These are phyloP conservation scores for Aspidoscelis tigris DNA, from an alignment of 2,113 vertebrate species.

Conservation along the genomic window DNA sequence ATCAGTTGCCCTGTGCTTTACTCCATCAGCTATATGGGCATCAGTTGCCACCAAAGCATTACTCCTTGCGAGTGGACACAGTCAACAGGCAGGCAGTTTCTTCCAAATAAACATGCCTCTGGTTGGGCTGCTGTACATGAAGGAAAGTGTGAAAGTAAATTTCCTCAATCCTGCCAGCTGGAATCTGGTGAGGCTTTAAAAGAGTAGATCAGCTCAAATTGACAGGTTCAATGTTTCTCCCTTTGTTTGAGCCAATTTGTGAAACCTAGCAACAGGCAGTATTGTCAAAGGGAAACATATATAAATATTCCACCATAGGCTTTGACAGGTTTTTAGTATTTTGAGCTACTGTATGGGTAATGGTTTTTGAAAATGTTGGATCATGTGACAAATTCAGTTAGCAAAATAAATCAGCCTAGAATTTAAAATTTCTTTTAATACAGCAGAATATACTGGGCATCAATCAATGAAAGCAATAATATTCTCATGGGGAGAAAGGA, in stretches of 20 bases:
- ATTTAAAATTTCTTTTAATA: conserved; percentile 31
- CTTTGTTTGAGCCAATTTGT: conserved; percentile 8
- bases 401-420: neutral
- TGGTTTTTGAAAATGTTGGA: conserved; percentile 23
- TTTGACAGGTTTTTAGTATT: conserved; percentile 15
- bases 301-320: conserved; percentile 11
- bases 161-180: neutral
- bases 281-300: neutral
- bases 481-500: conserved; percentile 4
- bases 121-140: neutral
- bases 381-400: neutral
- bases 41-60: no score
- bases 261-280: neutral
- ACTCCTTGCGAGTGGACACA: neutral
- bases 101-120: neutral
- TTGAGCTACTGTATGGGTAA: conserved; percentile 3
- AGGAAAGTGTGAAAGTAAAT: neutral
- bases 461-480: neutral
- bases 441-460: neutral
- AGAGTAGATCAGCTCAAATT: neutral
- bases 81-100: neutral
- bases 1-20: no score
- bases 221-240: conserved; percentile 2
- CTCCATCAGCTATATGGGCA: no score
- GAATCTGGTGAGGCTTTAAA: conserved; percentile 12